Conservation (phyloP, 2,113 vertebrate species). For the Ctenodactylus gundi region DNA sequence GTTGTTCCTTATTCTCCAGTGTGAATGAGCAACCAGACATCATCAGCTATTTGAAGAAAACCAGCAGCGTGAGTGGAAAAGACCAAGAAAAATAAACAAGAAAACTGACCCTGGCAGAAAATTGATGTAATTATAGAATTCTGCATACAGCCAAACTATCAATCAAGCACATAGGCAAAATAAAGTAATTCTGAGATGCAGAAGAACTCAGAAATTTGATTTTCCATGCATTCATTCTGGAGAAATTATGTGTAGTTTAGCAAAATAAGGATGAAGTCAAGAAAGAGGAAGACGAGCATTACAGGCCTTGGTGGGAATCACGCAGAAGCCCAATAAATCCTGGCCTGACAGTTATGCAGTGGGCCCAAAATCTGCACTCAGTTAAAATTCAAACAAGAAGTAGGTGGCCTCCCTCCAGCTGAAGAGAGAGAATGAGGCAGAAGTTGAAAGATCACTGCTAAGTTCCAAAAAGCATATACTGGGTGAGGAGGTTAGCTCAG, state of each 20-base stretch:
- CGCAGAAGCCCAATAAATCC: neutral
- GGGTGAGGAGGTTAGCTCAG: no score
- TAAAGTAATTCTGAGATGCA: neutral
- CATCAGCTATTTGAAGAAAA: neutral
- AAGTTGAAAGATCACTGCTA: neutral
- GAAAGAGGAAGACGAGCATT: neutral
- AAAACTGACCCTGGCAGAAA: constrained; percentile 21
- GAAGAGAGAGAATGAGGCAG: neutral
- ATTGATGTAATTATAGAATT: neutral
- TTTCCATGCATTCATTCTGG: constrained; percentile 16
- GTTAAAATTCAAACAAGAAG: neutral
- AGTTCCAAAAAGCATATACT: neutral
- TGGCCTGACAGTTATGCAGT: rapidly evolving
- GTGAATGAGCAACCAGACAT: neutral
- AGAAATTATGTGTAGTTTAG: neutral
- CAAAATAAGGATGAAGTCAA: neutral
- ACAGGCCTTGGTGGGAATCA: neutral
- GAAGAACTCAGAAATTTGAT: neutral
- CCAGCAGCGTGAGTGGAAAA: neutral
- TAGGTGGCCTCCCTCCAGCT: neutral
- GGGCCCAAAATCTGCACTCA: neutral
- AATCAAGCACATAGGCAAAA: neutral
- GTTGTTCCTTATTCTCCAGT: neutral
- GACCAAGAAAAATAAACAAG: constrained; percentile 50
- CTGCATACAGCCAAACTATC: neutral